These are phyloP conservation scores for Orchesellides sinensis DNA, from an alignment of 2,888 invertebrate genomes.

Conservation along the genomic window DNA sequence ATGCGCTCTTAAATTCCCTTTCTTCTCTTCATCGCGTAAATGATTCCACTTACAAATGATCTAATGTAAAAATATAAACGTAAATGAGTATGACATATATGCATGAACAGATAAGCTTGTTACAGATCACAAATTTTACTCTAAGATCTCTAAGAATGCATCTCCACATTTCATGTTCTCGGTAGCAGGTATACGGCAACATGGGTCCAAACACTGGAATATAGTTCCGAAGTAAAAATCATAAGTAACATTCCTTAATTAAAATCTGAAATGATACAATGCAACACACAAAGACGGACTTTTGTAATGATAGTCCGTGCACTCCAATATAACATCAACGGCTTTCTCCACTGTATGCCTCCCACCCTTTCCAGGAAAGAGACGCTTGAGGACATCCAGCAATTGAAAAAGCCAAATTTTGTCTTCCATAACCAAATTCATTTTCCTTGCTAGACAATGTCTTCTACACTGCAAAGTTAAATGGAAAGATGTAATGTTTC, in stretches of 20 bases:
- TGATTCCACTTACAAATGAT: too few species aligned
- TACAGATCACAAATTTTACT: background rate
- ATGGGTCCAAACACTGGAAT: conserved; percentile 6
- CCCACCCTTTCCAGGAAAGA: conserved; percentile 1
- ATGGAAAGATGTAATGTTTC: too few species aligned
- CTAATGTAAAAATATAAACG: too few species aligned
- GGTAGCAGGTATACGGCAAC: conserved; percentile 1
- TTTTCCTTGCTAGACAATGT: conserved; percentile 18
- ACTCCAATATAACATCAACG: conserved; percentile 22
- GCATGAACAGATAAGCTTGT: too few species aligned
- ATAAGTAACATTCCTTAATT: background rate
- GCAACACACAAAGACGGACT: too few species aligned
- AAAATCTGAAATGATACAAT: background rate
- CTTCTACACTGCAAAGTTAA: conserved; percentile 4
- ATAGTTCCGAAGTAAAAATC: background rate
- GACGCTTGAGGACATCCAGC: background rate
- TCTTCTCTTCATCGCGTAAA: too few species aligned
- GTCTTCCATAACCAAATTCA: conserved; percentile 12
- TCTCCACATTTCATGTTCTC: conserved; percentile 12
- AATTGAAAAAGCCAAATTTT: conserved; percentile 31
- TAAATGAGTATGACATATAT: too few species aligned
- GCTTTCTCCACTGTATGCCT: conserved; percentile 20
- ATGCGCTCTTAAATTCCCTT: too few species aligned
- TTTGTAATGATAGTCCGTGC: conserved; percentile 11
- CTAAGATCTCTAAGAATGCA: background rate